Evolutionary conservation across 2,113 vertebrate species (phyloP), one percentile per base, ranked within the genome.

Genomic region (Monarcha castaneiventris): DNA sequence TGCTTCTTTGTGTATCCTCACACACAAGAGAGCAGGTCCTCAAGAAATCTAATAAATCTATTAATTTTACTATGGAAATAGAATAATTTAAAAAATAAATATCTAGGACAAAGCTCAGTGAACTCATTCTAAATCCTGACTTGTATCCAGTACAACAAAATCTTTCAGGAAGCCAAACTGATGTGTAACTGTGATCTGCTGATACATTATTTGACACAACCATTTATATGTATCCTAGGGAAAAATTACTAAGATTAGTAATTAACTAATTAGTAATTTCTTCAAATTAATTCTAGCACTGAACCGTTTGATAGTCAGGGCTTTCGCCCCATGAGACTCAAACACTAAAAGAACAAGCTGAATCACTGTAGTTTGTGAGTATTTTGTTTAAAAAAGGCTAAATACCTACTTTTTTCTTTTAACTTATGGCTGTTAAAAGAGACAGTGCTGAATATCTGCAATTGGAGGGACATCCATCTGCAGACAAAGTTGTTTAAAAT

Each of bases 391-490:
- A 54, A 87, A 64, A 69, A 52, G 22, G 9, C 21, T 25, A 61
- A 37, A 69, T 15, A 63, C 2, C 11, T 21, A 19, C 3, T 10
- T 46, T 69, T 73, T 83, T 29, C 20, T 81, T 66, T 30, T 29
- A 49, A 66, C 4, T 81, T 55, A 13, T 2, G 10, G 32, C 33
- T 73, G 17, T 46, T 79, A 44, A 25, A 86, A 66, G 43, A 63
- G 27, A 35, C 6, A n/a, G 33, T 2, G 4, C 25, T 68, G 58
- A 87, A 74, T 22, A 11, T 11, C 41, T 85, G 74, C 72, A 84
- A 12, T 0, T n/a, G 32, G 52, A 92, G 35, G 11, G 1, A 3
- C 44, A 25, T 44, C 18, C 14, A 59, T 20, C 25, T 3, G 0
- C 30, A 87, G 44, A 27, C 9, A 14, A 59, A 54, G 26, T 8